These are phyloP conservation scores for Sinocyclocheilus grahami DNA, from an alignment of 2,113 vertebrate genomes.

Conservation along the genomic window DNA sequence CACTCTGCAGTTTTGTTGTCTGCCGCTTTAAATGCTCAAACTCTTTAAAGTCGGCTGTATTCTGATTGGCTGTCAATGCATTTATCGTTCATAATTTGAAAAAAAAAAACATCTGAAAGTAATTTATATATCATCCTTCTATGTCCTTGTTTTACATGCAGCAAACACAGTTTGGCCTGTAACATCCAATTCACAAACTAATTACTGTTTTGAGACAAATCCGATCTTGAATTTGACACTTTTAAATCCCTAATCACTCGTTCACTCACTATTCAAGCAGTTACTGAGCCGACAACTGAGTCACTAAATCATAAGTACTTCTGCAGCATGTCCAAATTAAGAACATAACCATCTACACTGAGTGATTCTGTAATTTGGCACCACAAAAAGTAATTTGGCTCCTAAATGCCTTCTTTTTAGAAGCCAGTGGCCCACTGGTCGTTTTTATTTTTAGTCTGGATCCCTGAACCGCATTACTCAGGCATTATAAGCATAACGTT, in stretches of 20 bases:
- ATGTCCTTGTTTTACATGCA: too few relatives aligned
- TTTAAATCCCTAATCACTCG: not conserved
- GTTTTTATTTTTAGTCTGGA: slow-evolving; percentile 21
- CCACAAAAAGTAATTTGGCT: not conserved
- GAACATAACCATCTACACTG: not conserved
- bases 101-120: too few relatives aligned
- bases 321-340: slow-evolving; percentile 1
- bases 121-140: too few relatives aligned
- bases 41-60: too few relatives aligned
- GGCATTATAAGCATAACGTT: slow-evolving; percentile 3
- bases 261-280: slow-evolving; percentile 7
- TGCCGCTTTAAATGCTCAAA: too few relatives aligned
- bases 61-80: too few relatives aligned
- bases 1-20: too few relatives aligned
- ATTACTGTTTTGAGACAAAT: not conserved
- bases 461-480: slow-evolving; percentile 8
- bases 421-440: not conserved
- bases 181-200: not conserved
- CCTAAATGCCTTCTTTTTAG: not conserved
- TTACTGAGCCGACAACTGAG: too few relatives aligned
- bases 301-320: not conserved
- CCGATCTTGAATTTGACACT: not conserved
- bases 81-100: too few relatives aligned
- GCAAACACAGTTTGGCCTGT: too few relatives aligned
- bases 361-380: slow-evolving; percentile 22